A percentile compares a stretch with the other conserved stretches of the same genome.
These are phyloP conservation scores for Chironomus riparius DNA, from an alignment of 2,888 invertebrate genomes.

Conservation along the genomic window DNA sequence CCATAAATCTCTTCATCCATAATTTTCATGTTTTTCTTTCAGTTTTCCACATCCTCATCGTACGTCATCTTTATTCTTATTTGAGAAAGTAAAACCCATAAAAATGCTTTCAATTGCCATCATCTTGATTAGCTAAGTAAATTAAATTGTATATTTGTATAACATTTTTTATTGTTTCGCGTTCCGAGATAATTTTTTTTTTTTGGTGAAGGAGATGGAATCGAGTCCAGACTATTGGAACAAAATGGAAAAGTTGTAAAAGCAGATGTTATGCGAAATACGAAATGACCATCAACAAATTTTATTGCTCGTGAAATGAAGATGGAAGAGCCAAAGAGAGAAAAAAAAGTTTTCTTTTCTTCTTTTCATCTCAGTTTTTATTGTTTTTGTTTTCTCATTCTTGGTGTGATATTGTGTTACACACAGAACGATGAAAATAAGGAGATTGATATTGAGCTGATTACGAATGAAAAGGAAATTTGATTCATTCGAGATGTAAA, in stretches of 20 bases:
- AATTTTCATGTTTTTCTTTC: no score
- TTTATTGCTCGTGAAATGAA: slow-evolving; percentile 10
- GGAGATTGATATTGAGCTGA: neutral
- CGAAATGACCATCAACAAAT: neutral
- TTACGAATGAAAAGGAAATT: neutral
- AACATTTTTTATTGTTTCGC: slow-evolving; percentile 2
- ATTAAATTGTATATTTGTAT: neutral
- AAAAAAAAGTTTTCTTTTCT: neutral
- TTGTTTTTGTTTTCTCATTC: no score
- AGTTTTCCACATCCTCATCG: no score
- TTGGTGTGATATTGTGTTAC: no score
- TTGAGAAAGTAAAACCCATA: neutral
- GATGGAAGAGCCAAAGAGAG: neutral
- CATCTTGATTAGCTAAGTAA: slow-evolving; percentile 12
- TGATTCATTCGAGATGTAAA: neutral
- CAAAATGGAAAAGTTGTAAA: neutral
- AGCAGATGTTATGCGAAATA: neutral
- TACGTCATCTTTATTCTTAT: neutral
- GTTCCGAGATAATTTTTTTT: neutral
- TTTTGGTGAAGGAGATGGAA: neutral
- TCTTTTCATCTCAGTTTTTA: neutral
- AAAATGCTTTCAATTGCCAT: neutral
- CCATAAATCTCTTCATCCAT: neutral
- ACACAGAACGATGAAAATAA: no score
- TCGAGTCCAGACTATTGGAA: no score